Evolutionary conservation across 2,797 vertebrate species (phyloP).

Genomic region (Arremon brunneinucha): DNA sequence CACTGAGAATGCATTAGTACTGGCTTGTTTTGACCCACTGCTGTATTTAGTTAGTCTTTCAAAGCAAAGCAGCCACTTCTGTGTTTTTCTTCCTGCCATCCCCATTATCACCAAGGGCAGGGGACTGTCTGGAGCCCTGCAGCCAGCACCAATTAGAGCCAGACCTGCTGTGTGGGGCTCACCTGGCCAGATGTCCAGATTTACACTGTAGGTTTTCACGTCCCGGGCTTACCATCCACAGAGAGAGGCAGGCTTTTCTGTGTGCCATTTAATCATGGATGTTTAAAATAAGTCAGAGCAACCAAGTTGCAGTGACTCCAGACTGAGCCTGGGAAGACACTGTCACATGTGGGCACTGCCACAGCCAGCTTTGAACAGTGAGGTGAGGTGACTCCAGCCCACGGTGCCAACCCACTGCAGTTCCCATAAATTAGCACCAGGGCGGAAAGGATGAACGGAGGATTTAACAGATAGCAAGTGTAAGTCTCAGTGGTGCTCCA

Average conservation of each 20-base stretch:
- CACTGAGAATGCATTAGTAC: background rate
- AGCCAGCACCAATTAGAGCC: background rate
- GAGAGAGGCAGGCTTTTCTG: background rate
- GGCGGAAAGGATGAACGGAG: background rate
- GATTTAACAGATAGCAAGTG: background rate
- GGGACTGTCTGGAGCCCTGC: background rate
- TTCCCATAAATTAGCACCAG: background rate
- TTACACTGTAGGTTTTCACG: background rate
- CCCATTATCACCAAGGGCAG: background rate
- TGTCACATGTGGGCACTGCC: fast-evolving
- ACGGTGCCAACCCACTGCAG: background rate
- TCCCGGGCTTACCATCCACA: background rate
- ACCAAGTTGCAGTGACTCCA: background rate
- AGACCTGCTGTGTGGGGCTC: background rate
- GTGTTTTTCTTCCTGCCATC: background rate
- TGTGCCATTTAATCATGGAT: background rate
- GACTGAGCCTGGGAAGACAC: background rate
- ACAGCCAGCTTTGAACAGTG: background rate
- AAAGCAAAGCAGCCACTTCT: background rate
- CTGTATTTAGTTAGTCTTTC: background rate
- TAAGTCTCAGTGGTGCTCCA: background rate
- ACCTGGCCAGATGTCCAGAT: background rate
- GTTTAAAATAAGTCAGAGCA: background rate
- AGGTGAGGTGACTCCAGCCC: background rate
- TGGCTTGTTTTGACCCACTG: background rate